Conservation (phyloP, 2,797 vertebrate species). For the Harpagifer antarcticus region DNA sequence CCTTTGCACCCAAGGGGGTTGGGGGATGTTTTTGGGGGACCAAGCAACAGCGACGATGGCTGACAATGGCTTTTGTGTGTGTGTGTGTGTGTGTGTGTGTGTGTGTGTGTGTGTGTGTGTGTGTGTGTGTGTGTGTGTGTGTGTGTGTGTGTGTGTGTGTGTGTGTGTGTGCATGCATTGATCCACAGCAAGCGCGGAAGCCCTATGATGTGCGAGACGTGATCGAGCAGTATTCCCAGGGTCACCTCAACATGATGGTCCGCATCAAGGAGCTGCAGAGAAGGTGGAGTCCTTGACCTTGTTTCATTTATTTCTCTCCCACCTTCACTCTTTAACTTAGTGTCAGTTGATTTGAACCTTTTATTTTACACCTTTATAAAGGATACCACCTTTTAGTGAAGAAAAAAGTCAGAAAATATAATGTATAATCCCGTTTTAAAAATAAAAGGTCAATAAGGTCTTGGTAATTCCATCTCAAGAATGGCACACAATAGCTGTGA, state of each 20-base stretch:
- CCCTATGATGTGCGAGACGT: constrained; percentile 98
- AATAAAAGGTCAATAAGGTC: not conserved
- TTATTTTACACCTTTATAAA: too few species aligned
- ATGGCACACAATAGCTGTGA: too few species aligned
- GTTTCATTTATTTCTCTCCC: not conserved
- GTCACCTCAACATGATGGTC: constrained; percentile 98
- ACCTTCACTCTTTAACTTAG: not conserved
- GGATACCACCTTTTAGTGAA: not conserved
- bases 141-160: constrained; percentile 29
- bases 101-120: constrained; percentile 60
- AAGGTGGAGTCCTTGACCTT: constrained; percentile 78
- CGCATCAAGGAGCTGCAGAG: constrained; percentile 99
- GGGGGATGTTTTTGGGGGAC: constrained; percentile 75
- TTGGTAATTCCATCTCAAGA: not conserved
- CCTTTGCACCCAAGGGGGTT: constrained; percentile 73
- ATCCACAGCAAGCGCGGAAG: constrained; percentile 94
- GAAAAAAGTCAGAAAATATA: not conserved
- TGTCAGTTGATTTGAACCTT: not conserved
- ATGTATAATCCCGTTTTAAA: not conserved
- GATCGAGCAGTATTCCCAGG: constrained; percentile 98
- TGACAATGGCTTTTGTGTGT: constrained; percentile 81
- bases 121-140: constrained; percentile 44
- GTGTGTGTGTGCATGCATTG: constrained; percentile 1
- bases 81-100: constrained; percentile 48
- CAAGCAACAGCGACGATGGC: constrained; percentile 58